A percentile compares a stretch with the other conserved stretches of the same genome.
Conservation (phyloP, 2,797 vertebrate species). For the Glyptemys insculpta region DNA sequence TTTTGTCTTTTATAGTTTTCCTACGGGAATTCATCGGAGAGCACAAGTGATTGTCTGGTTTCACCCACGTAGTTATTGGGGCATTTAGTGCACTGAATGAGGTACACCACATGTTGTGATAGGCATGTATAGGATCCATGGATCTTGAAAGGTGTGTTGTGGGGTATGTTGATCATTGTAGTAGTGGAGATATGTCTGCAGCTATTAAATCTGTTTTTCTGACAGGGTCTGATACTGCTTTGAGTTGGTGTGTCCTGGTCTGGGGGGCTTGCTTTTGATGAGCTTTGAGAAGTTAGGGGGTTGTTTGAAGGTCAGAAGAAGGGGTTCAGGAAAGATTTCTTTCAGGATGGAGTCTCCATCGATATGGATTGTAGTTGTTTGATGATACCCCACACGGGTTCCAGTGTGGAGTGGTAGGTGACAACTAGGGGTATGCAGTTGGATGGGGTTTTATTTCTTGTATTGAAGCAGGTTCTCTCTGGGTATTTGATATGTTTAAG, state of each 20-base stretch:
- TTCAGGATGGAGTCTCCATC: neutral
- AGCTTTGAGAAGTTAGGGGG: neutral
- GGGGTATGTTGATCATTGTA: neutral
- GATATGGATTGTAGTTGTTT: neutral
- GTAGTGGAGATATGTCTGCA: neutral
- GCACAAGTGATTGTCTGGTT: neutral
- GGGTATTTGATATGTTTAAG: accelerated
- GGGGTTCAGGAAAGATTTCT: neutral
- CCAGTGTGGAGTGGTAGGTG: neutral
- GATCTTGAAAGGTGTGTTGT: neutral
- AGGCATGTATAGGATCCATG: neutral
- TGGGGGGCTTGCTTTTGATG: neutral
- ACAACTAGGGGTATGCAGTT: neutral
- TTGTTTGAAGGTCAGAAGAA: neutral
- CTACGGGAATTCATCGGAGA: neutral
- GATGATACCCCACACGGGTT: neutral
- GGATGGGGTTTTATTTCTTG: neutral
- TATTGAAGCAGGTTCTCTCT: neutral
- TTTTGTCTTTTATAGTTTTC: too few species aligned
- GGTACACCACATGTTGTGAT: neutral
- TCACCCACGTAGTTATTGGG: neutral
- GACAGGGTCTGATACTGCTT: neutral
- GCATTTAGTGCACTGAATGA: neutral
- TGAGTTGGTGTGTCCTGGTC: neutral
- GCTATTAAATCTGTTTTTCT: neutral